A percentile compares a stretch with the other conserved stretches of the same genome.
Evolutionary conservation across 2,113 vertebrate species (phyloP).

Genomic region (Toxostoma redivivum): DNA sequence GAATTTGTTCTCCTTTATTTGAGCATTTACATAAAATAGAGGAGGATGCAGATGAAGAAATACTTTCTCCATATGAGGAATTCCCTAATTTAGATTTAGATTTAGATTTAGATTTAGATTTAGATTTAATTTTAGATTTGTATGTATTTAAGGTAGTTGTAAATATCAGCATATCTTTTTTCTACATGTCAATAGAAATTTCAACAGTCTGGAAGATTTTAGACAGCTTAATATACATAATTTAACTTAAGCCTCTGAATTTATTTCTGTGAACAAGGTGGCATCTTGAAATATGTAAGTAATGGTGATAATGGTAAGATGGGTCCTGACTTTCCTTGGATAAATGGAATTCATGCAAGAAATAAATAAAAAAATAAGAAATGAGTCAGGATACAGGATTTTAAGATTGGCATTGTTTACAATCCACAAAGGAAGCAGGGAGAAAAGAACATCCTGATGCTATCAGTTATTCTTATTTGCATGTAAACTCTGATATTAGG

Average conservation of each 20-base stretch:
- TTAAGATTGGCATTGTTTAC: background rate
- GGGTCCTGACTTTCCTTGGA: background rate
- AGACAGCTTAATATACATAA: background rate
- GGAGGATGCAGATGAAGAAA: slow-evolving; percentile 40
- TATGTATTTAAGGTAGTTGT: background rate
- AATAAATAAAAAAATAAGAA: background rate
- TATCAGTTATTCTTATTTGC: slow-evolving; percentile 35
- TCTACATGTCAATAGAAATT: background rate
- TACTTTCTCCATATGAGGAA: background rate
- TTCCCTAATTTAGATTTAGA: slow-evolving; percentile 28
- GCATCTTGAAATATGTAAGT: slow-evolving; percentile 25
- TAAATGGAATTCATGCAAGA: background rate
- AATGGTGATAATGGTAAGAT: background rate
- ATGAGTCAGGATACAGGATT: background rate
- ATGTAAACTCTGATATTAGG: slow-evolving; percentile 46
- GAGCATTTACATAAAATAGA: slow-evolving; percentile 54
- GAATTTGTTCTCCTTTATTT: slow-evolving; percentile 35
- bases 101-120: no score
- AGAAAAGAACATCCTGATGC: slow-evolving; percentile 37
- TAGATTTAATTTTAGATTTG: no score
- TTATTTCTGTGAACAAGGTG: slow-evolving; percentile 6
- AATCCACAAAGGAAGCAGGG: slow-evolving; percentile 11
- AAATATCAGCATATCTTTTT: background rate
- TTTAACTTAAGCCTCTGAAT: background rate
- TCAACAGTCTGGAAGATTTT: background rate